These are phyloP conservation scores for Myopa testacea DNA, from an alignment of 2,888 invertebrate species.

Conservation along the genomic window DNA sequence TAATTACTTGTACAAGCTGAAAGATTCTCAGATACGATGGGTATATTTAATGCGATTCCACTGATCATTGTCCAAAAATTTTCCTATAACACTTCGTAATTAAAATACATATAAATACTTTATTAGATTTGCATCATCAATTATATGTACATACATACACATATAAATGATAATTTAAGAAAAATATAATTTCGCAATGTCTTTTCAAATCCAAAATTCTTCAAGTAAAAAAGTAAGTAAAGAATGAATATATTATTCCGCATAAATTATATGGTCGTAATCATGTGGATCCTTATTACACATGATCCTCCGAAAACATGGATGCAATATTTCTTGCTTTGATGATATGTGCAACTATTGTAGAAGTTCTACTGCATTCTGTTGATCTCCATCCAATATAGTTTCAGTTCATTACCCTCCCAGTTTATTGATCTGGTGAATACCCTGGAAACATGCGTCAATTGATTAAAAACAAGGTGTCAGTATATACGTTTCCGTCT, in stretches of 20 bases:
- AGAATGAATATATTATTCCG: too few species aligned
- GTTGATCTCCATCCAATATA: slow-evolving; percentile 67
- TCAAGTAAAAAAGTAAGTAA: too few species aligned
- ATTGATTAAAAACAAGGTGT: background rate
- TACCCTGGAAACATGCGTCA: slow-evolving; percentile 64
- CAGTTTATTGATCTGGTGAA: slow-evolving; percentile 70
- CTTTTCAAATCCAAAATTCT: too few species aligned
- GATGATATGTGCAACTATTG: too few species aligned
- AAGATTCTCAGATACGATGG: too few species aligned
- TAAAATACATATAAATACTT: background rate
- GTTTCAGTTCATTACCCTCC: slow-evolving; percentile 75
- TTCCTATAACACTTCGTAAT: background rate
- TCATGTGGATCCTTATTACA: too few species aligned
- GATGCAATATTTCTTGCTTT: too few species aligned
- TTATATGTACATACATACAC: background rate
- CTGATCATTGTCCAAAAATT: background rate
- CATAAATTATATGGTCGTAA: too few species aligned
- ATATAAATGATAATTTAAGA: slow-evolving; percentile 27
- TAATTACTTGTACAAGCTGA: background rate
- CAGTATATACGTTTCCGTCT: too few species aligned
- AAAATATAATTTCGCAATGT: too few species aligned
- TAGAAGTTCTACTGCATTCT: slow-evolving; percentile 42
- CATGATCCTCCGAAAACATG: too few species aligned
- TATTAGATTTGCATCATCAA: background rate
- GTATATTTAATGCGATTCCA: background rate